Conservation (phyloP, 2,113 vertebrate species). For the Megaceryle torquata region DNA sequence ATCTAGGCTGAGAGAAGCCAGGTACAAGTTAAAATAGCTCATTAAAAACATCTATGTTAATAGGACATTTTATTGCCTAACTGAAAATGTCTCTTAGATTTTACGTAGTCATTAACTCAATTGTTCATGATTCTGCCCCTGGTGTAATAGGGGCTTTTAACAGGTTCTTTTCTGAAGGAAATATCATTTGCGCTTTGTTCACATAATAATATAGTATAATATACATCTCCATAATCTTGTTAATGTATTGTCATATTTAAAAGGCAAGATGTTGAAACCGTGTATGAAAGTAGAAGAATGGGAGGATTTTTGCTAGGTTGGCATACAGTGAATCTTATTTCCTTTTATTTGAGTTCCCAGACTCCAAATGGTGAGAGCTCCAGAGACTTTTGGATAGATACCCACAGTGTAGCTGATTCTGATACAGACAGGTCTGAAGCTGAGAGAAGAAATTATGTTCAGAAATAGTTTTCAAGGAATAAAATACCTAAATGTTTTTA, state of each 20-base stretch:
- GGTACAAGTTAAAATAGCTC: constrained; percentile 49
- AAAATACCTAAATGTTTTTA: background rate
- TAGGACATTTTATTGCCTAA: constrained; percentile 17
- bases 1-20: constrained; percentile 15
- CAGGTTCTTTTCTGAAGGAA: background rate
- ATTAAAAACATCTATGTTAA: constrained; percentile 37
- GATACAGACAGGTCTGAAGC: background rate
- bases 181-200: background rate
- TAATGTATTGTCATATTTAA: constrained; percentile 6
- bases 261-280: background rate
- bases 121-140: constrained; percentile 2
- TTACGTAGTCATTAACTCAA: constrained; percentile 27
- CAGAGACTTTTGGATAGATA: background rate
- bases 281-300: background rate
- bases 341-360: background rate
- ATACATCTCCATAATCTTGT: background rate
- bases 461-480: background rate
- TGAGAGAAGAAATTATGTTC: background rate
- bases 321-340: background rate
- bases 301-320: background rate
- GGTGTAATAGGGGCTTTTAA: background rate
- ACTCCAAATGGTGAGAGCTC: background rate
- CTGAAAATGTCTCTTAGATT: background rate
- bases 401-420: background rate
- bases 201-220: background rate